Base-by-base conservation (phyloP, 2,113 vertebrate genomes). In the Saccopteryx leptura region DNA sequence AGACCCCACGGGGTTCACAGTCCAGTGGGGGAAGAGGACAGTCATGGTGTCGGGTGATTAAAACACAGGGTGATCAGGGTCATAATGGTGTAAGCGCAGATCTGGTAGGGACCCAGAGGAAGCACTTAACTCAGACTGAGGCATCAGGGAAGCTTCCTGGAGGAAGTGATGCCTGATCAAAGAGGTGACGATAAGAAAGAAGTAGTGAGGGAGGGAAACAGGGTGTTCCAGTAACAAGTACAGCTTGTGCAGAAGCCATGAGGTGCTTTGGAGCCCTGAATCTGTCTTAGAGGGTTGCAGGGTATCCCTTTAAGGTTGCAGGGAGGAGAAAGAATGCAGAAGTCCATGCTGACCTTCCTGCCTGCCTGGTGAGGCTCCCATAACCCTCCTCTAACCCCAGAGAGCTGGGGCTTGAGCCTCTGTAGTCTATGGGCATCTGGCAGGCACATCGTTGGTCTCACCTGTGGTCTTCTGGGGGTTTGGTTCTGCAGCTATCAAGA, bases 1-100 rank as follows among this genome's bases (percentile, higher is more conserved):
- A 24, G 8, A 24, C 33, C 15, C 69, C 33, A 9, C 6, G 2
- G n/a, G 24, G 33, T 52, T 56, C 15, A 12, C 48, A 19, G 65
- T 31, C 48, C 39, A n/a, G 11, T 11, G 24, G 39, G 24, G 68
- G 81, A 86, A 65, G 18, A 71, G 26, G 79, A 60, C 39, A n/a
- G 39, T 13, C 15, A 1, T 0, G 1, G n/a, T 17, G 14, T n/a
- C 1, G 0, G 19, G 58, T 54, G 28, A 28, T 21, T 11, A 33
- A 24, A 58, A 10, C 54, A 24, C 13, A 3, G 48, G n/a, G 58
- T 2, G 8, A 28, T 15, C n/a, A 9, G 21, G 26, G 13, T 48
- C 21, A 4, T 1, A 1, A 4, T 2, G 8, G 39, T 18, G 28
- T 54, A 6, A 33, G 26, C 65, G 9, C 33, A 17, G 74, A 4